Percentiles rank a stretch among this genome's conserved stretches.
These are phyloP conservation scores for Sycophila texana DNA, from an alignment of 2,888 invertebrate genomes.

Conservation along the genomic window DNA sequence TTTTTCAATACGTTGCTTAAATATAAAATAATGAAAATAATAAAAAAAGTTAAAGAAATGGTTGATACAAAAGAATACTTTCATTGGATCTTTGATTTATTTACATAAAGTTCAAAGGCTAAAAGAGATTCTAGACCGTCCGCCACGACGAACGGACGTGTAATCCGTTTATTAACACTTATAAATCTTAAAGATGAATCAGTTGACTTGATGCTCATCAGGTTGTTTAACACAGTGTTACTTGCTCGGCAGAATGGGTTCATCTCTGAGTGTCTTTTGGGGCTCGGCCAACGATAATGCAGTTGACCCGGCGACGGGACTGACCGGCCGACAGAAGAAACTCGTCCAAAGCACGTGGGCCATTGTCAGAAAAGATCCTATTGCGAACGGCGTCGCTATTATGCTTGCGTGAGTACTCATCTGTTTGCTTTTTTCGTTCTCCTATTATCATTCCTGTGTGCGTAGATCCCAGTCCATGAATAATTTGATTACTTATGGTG, in stretches of 20 bases:
- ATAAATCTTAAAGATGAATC: background rate
- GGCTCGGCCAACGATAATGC: conserved; percentile 62
- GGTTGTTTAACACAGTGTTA: background rate
- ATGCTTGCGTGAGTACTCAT: conserved; percentile 76
- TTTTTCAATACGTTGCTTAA: too few species aligned
- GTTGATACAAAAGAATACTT: background rate
- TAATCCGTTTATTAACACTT: background rate
- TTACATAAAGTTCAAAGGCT: background rate
- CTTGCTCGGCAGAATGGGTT: conserved; percentile 62
- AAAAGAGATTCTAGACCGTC: background rate
- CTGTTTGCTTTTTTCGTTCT: background rate
- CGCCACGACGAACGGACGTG: background rate
- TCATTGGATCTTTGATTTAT: background rate
- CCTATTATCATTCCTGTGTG: background rate
- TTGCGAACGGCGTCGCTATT: conserved; percentile 74
- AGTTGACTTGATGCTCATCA: background rate
- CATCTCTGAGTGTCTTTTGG: conserved; percentile 65
- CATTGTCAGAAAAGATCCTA: conserved; percentile 75
- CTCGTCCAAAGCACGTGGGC: conserved; percentile 76
- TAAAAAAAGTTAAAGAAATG: too few species aligned
- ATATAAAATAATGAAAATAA: background rate
- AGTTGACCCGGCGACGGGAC: conserved; percentile 74
- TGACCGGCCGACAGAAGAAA: conserved; percentile 75
- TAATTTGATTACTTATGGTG: too few species aligned
- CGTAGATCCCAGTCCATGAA: too few species aligned